Evolutionary conservation across 2,797 vertebrate genomes (phyloP), one percentile per base, ranked within the genome.

Genomic region (Sciurus vulgaris): DNA sequence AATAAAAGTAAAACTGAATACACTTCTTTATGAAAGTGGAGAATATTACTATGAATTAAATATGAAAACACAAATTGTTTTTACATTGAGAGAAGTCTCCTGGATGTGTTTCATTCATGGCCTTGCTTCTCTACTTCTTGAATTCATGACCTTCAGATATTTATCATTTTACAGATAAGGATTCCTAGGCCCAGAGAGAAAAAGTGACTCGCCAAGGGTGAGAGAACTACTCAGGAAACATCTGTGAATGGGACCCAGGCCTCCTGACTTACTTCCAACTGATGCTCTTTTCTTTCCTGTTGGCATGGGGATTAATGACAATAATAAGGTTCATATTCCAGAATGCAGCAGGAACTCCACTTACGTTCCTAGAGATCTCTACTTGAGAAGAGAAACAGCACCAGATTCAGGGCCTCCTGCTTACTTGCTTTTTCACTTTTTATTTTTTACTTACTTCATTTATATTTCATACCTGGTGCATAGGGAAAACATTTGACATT

Each of bases 401-500:
- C 8, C 30, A 72, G 15, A 41, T 15, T 82, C 41, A 87, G 63
- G 88, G 41, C 47, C 91, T 38, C 59, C 56, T 86, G 69, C 70
- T 93, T 49, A 28, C 89, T 94, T 86, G 63, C 56, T 82, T 91
- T 61, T 81, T 77, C 20, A 28, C 38, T 67, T 63, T 65, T 78
- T 49, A 47, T 67, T 77, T 72, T 33, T 0, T n/a, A 84, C 26
- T 89, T 91, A 3, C n/a, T 41, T 94, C 47, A 69, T 96, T 97
- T 95, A 82, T 96, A 94, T 97, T 97, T 97, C 63, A 95, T 96
- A 77, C 82, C 15, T 78, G 38, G 63, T 85, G 12, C 38, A 5
- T 47, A 96, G 51, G 51, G 89, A 95, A 96, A 96, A 90, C 81
- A 94, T 94, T 87, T 97, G 88, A 95, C 90, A 95, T 95, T 93